These are phyloP conservation scores for Tauraco hartlaubi DNA, from an alignment of 2,797 vertebrate species.

Conservation along the genomic window DNA sequence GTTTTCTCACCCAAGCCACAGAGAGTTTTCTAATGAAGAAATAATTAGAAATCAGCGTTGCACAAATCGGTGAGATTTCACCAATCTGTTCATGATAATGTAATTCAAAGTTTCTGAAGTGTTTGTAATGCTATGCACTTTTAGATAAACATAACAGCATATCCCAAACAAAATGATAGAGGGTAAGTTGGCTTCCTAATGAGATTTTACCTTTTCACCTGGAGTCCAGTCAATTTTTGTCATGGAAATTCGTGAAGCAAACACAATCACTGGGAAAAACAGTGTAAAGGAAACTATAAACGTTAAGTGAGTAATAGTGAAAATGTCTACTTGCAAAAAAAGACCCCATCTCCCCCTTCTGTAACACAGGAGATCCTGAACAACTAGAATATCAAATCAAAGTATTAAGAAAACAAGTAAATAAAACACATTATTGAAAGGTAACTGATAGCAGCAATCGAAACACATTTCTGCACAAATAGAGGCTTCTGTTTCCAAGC, in stretches of 20 bases:
- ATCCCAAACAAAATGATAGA: not conserved
- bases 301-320: not conserved
- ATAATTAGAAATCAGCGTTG: not conserved
- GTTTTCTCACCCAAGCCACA: not conserved
- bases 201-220: slow-evolving; percentile 84
- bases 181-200: not conserved
- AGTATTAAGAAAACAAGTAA: not conserved
- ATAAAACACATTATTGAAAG: not conserved
- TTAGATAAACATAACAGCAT: not conserved
- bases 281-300: slow-evolving; percentile 72
- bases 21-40: not conserved
- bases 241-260: slow-evolving; percentile 80
- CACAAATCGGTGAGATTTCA: not conserved
- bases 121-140: not conserved
- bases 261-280: slow-evolving; percentile 83
- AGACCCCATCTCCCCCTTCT: not conserved
- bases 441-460: not conserved
- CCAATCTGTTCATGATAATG: not conserved
- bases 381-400: not conserved
- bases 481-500: not conserved
- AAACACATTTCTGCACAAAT: not conserved
- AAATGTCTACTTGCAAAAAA: not conserved
- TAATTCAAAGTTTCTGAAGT: not conserved
- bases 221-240: slow-evolving; percentile 82
- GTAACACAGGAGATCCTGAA: not conserved